Evolutionary conservation across 2,888 invertebrate species (phyloP).

Genomic region (Magallana nippona): DNA sequence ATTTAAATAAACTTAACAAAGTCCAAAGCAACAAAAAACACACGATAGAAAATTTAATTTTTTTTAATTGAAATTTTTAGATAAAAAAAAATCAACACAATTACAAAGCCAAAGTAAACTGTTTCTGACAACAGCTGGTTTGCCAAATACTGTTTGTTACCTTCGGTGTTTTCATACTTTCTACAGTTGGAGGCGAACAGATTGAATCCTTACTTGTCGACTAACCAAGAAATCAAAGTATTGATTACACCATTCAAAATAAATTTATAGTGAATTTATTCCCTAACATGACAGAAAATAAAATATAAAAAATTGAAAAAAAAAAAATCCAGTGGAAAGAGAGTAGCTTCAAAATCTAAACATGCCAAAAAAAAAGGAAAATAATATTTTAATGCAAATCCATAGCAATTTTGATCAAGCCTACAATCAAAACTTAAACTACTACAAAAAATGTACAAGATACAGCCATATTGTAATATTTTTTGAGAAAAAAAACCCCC

Average conservation of each 20-base stretch:
- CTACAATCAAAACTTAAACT: too few relatives aligned
- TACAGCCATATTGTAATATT: too few relatives aligned
- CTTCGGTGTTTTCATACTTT: not conserved
- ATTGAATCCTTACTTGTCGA: conserved; percentile 25
- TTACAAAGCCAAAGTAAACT: not conserved
- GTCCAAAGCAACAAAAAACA: not conserved
- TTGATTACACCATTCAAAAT: conserved; percentile 5
- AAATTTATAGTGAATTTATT: not conserved
- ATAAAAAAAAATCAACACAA: not conserved
- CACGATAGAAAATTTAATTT: not conserved
- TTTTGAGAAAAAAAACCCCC: too few relatives aligned
- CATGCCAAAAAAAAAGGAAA: too few relatives aligned
- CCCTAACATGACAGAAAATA: too few relatives aligned
- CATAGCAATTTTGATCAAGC: too few relatives aligned
- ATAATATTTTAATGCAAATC: too few relatives aligned
- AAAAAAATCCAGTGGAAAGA: too few relatives aligned
- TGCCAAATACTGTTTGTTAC: not conserved
- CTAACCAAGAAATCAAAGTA: conserved; percentile 20
- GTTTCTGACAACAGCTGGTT: not conserved
- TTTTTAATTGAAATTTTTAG: too few relatives aligned
- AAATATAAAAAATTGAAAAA: too few relatives aligned
- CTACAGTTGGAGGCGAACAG: conserved; percentile 3
- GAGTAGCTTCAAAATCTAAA: too few relatives aligned
- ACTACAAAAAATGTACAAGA: too few relatives aligned
- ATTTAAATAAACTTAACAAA: not conserved